Conservation (phyloP, 1,140 invertebrate genomes). For the Reticulitermes speratus region DNA sequence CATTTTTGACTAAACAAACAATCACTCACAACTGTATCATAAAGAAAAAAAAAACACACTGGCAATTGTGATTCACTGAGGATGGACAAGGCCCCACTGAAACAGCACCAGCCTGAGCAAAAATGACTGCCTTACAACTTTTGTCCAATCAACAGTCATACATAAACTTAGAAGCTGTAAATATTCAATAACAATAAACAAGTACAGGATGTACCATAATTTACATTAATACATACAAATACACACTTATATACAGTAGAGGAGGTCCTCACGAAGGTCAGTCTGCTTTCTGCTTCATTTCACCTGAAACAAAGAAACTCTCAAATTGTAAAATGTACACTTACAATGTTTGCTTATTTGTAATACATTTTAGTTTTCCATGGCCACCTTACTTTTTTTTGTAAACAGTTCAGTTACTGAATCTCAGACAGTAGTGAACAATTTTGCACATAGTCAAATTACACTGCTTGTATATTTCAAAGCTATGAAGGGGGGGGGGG, state of each 20-base stretch:
- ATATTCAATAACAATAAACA: background rate
- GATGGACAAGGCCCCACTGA: background rate
- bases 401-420: background rate
- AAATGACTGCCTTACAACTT: background rate
- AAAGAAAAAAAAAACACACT: no score
- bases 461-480: no score
- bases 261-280: background rate
- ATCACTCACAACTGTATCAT: no score
- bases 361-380: background rate
- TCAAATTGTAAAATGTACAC: background rate
- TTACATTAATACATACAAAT: slow-evolving; percentile 20
- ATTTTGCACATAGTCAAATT: background rate
- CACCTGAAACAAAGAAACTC: background rate
- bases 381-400: background rate
- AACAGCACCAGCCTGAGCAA: slow-evolving; percentile 8
- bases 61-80: no score
- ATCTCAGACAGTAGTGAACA: background rate
- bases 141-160: background rate
- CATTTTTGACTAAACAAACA: no score
- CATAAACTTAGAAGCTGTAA: background rate
- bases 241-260: background rate
- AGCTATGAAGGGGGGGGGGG: no score
- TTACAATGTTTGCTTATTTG: background rate
- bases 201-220: slow-evolving; percentile 11
- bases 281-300: background rate